Conservation (phyloP, 2,888 invertebrate species). For the Barypeithes pellucidus region DNA sequence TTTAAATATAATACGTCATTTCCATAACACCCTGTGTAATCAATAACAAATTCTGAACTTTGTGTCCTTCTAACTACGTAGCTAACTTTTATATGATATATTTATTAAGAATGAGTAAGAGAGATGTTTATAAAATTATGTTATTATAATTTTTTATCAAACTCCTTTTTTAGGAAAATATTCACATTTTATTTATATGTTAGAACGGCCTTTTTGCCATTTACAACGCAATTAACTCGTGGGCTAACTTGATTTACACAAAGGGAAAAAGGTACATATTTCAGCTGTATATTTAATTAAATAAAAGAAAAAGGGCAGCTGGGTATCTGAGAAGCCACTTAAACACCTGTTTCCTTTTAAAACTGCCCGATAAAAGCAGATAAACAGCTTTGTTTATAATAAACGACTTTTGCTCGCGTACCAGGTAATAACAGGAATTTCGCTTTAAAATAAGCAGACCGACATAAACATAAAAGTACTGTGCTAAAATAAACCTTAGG, state of each 20-base stretch:
- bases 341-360: slow-evolving; percentile 24
- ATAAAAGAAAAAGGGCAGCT: slow-evolving; percentile 13
- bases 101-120: no score
- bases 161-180: no score
- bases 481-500: no score
- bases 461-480: not conserved
- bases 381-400: slow-evolving; percentile 19
- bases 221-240: not conserved
- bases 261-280: slow-evolving; percentile 8
- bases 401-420: slow-evolving; percentile 6
- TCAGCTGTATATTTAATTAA: slow-evolving; percentile 20
- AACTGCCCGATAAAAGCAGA: slow-evolving; percentile 7
- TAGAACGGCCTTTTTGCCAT: not conserved
- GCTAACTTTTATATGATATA: no score
- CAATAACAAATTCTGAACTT: no score
- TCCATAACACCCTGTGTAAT: no score
- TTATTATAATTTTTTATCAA: no score
- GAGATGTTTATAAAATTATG: no score
- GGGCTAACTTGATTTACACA: not conserved
- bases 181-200: not conserved
- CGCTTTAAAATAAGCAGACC: not conserved
- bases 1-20: no score
- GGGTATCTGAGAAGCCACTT: slow-evolving; percentile 27
- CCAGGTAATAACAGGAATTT: not conserved
- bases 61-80: no score